Evolutionary conservation across 2,888 invertebrate species (phyloP).

Genomic region (Hanleya hanleyi): DNA sequence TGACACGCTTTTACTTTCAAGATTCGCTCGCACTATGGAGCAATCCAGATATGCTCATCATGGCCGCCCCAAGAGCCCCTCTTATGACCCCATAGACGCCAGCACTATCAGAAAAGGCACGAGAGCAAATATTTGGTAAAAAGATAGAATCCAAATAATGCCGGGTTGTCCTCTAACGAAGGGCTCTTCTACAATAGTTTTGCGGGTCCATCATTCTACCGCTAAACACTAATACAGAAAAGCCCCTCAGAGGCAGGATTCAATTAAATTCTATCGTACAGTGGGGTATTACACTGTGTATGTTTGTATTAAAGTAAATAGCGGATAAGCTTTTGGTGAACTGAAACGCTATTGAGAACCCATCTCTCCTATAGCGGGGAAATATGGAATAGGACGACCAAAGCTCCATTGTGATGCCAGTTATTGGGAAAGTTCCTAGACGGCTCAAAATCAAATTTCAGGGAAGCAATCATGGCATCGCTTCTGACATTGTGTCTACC

Average conservation of each 20-base stretch:
- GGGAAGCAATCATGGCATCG: neutral
- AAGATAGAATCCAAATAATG: constrained; percentile 9
- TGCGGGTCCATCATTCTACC: neutral
- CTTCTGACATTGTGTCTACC: neutral
- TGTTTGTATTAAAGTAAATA: neutral
- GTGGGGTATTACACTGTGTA: neutral
- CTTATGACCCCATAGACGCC: neutral
- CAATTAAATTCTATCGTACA: constrained; percentile 8
- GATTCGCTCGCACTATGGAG: neutral
- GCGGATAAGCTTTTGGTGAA: neutral
- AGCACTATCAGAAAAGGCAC: neutral
- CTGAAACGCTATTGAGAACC: neutral
- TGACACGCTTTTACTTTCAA: constrained; percentile 1
- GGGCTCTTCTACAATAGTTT: neutral
- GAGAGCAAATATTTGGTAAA: constrained; percentile 2
- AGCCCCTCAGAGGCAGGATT: neutral
- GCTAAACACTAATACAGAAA: neutral
- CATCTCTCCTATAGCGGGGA: neutral
- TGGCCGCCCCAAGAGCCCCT: neutral
- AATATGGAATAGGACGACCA: neutral
- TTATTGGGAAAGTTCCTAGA: neutral
- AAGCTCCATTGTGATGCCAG: neutral
- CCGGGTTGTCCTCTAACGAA: neutral
- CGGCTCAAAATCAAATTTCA: constrained; percentile 4
- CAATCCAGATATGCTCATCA: neutral